phyloP scores from a whole-genome alignment of 2,113 vertebrate genomes.

The Charadrius vociferus region DNA sequence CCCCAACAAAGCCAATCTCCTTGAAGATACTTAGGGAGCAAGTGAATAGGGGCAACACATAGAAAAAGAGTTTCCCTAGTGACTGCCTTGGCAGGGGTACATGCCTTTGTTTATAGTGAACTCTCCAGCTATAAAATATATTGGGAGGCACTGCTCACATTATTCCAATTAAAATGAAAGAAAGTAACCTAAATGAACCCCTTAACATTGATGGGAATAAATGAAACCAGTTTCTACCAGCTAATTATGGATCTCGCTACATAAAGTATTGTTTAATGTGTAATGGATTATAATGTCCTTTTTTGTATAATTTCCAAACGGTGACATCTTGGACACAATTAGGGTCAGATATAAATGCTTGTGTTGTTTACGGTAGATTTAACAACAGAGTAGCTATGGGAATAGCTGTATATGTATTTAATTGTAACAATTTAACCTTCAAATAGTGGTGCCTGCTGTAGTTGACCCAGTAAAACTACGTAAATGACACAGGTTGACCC shows the following conservation, averaged over 20 bases:
- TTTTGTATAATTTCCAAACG: slow-evolving; percentile 69
- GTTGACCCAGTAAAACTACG: slow-evolving; percentile 78
- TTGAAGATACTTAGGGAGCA: not conserved
- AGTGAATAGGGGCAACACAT: not conserved
- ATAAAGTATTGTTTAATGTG: slow-evolving; percentile 64
- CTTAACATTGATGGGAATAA: slow-evolving; percentile 67
- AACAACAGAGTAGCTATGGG: slow-evolving; percentile 72
- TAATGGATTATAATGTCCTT: slow-evolving; percentile 65
- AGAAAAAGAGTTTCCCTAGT: slow-evolving; percentile 44
- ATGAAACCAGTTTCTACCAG: slow-evolving; percentile 60
- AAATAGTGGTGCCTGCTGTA: slow-evolving; percentile 73
- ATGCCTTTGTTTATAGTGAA: slow-evolving; percentile 55
- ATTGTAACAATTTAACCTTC: slow-evolving; percentile 88
- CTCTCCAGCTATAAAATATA: slow-evolving; percentile 58
- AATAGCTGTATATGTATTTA: slow-evolving; percentile 80
- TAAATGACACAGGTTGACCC: slow-evolving; percentile 82
- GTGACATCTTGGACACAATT: slow-evolving; percentile 73
- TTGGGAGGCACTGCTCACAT: slow-evolving; percentile 41
- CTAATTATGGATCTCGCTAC: slow-evolving; percentile 70
- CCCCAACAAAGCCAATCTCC: not conserved
- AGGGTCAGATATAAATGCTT: slow-evolving; percentile 77
- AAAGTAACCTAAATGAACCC: slow-evolving; percentile 67
- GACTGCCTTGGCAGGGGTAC: slow-evolving; percentile 41
- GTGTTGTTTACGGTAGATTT: slow-evolving; percentile 76
- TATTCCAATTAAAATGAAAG: slow-evolving; percentile 69